Evolutionary conservation across 2,888 invertebrate genomes (phyloP), one percentile per base, ranked within the genome.

Genomic region (Drosophila mulleri): DNA sequence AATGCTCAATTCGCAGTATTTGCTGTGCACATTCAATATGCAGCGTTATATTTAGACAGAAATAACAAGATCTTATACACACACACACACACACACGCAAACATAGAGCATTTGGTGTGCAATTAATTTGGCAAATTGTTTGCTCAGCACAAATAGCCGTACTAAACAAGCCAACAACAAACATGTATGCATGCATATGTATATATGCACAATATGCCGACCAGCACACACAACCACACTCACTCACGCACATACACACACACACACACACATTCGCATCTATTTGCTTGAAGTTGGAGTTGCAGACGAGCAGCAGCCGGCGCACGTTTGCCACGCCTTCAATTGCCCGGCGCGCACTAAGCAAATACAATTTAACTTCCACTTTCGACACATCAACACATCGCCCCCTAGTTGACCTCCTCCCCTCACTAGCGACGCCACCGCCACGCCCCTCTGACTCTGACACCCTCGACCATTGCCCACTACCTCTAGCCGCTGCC

Each of bases 51-150:
- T 60, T 68, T 76, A 56, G 80, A 39, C 52, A 66, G 63, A 66
- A 66, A 66, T 45, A 68, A 56, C 59, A 72, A 50, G 29, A 52
- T 61, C 41, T 57, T 26, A 12, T 16, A 44, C 42, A 67, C 50
- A 63, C 50, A 45, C 44, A 23, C 41, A 16, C 50, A 58, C 35
- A 54, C 23, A 53, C 60, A 42, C 50, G 23, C n/a, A 54, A 12
- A 37, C 44, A 65, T 53, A 79, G 56, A 69, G 16, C 74, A 88
- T 67, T 83, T 88, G 87, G 86, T 89, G 87, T 89, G 90, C 87
- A 87, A 89, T 87, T 89, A 87, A 87, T 87, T 89, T 88, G 75
- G 89, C 89, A 89, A 86, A 88, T 83, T 86, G 85, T 86, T 88
- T 85, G 83, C 70, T 68, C 73, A 74, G 80, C 75, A 58, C 85